A percentile compares a stretch with the other conserved stretches of the same genome.
Evolutionary conservation across 1,140 invertebrate species (phyloP).

Genomic region (Leptinotarsa texana): DNA sequence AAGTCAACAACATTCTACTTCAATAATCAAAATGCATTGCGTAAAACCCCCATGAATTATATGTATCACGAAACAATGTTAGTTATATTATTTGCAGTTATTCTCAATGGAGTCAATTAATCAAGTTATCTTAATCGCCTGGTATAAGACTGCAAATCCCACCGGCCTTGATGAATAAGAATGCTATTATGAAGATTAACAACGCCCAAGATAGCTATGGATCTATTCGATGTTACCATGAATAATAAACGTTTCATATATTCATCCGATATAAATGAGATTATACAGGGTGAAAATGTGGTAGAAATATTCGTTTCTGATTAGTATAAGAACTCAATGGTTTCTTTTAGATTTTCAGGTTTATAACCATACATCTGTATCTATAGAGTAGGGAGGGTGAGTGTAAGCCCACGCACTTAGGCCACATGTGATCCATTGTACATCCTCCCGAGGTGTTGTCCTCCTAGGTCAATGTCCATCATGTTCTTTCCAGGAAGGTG

Average conservation of each 20-base stretch:
- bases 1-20: constrained; percentile 1
- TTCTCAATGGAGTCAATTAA: constrained; percentile 4
- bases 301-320: no score
- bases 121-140: constrained; percentile 12
- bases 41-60: not conserved
- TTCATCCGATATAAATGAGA: not conserved
- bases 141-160: constrained; percentile 14
- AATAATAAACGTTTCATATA: constrained; percentile 12
- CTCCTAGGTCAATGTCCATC: no score
- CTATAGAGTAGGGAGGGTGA: no score
- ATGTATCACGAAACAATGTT: constrained; percentile 5
- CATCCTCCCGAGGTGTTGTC: no score
- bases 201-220: constrained; percentile 15
- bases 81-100: constrained; percentile 3
- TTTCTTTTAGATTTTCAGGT: no score
- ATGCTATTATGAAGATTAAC: constrained; percentile 19
- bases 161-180: constrained; percentile 18
- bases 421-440: no score
- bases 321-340: no score
- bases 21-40: constrained; percentile 3
- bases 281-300: not conserved
- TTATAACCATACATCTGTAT: no score
- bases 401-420: no score
- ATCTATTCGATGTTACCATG: constrained; percentile 16
- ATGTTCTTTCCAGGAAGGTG: no score